Evolutionary conservation across 2,113 vertebrate species (phyloP), one percentile per base, ranked within the genome.

Genomic region (Nansenia antarctica): DNA sequence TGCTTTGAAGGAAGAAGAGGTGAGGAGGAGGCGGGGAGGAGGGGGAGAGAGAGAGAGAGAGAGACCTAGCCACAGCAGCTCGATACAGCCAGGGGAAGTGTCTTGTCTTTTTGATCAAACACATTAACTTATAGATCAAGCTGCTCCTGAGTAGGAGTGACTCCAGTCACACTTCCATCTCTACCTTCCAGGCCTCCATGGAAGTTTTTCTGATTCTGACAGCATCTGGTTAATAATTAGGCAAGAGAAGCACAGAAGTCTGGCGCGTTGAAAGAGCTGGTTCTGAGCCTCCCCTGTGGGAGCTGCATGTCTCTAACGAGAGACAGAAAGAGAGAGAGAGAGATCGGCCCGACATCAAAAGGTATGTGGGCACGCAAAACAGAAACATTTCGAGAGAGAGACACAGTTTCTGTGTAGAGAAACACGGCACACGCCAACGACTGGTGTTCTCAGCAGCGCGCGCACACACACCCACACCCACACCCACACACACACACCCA

Each of bases 151-250:
- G 54, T 53, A 3, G 20, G 49, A n/a, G 42, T 49, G 9, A 20
- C 55, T 24, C 30, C n/a, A 58, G 69, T 74, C 65, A 52, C 37
- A 2, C n/a, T n/a, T n/a, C n/a, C n/a, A n/a, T n/a, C 77, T 87
- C 55, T n/a, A 26, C 18, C 74, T 90, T 82, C 82, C 78, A 58
- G 61, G 49, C 2, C n/a, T 49, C 68, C 68, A 81, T 57, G 34
- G 14, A 70, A 9, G 72, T 65, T 82, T 60, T n/a, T 81, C 55
- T 39, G 60, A 65, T 47, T 76, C 63, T 31, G 45, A 39, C 62
- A 73, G 37, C 61, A 68, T 39, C 69, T 47, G 52, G 49, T 72
- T 77, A 66, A 69, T 73, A 70, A 79, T 76, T 68, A 76, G 69
- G 61, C 52, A 34, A 65, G 72, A 76, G 80, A 26, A 18, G 22